phyloP scores from a whole-genome alignment of 2,113 vertebrate species.

The Indicator maculatus region DNA sequence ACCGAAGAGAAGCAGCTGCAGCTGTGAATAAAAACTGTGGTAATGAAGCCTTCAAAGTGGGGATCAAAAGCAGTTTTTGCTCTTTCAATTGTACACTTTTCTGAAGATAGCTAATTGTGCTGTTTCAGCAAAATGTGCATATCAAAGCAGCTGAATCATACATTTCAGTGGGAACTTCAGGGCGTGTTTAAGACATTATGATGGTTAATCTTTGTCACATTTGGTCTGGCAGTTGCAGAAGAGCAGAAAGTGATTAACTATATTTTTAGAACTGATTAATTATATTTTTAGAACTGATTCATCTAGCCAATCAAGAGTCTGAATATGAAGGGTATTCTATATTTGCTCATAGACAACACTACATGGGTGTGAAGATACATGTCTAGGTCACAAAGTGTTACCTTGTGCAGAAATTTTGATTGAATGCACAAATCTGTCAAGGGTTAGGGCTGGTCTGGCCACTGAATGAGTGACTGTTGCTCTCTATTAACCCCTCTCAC shows the following conservation, averaged over 20 bases:
- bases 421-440: not conserved
- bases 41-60: constrained; percentile 73
- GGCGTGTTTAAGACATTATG: constrained; percentile 12
- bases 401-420: not conserved
- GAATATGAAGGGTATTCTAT: constrained; percentile 9
- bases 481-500: too few relatives aligned
- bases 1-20: constrained; percentile 68
- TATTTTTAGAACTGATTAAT: constrained; percentile 49
- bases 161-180: constrained; percentile 30
- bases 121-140: constrained; percentile 68
- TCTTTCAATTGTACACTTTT: constrained; percentile 64
- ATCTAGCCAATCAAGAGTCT: not conserved
- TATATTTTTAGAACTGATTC: constrained; percentile 52
- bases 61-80: constrained; percentile 69
- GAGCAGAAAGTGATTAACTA: constrained; percentile 47
- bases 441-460: too few relatives aligned
- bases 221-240: constrained; percentile 36
- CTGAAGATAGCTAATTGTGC: constrained; percentile 67
- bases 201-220: constrained; percentile 36
- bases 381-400: not conserved
- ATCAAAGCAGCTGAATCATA: constrained; percentile 66
- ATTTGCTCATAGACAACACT: not conserved
- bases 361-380: not conserved
- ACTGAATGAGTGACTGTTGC: too few relatives aligned
- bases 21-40: constrained; percentile 57